Conservation (phyloP, 2,888 invertebrate species). For the Coelogynopora nodosa region DNA sequence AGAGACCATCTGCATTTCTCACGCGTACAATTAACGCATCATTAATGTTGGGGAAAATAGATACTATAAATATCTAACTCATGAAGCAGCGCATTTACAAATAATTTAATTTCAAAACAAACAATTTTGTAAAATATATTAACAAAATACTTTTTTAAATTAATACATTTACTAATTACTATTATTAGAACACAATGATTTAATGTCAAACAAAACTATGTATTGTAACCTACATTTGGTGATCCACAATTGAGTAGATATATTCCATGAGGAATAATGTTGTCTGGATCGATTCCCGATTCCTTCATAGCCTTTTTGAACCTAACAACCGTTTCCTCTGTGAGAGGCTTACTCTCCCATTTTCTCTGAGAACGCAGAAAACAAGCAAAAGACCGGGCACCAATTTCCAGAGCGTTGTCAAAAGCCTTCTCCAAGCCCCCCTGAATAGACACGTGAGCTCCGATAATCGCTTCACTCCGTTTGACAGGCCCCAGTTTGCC, state of each 20-base stretch:
- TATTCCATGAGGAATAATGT: slow-evolving; percentile 60
- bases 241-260: slow-evolving; percentile 64
- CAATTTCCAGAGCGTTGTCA: slow-evolving; percentile 56
- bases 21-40: no score
- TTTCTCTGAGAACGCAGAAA: slow-evolving; percentile 58
- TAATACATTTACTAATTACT: no score
- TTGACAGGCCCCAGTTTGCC: neutral
- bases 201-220: no score
- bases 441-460: slow-evolving; percentile 46
- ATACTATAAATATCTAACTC: no score
- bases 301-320: slow-evolving; percentile 56
- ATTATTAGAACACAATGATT: no score
- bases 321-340: slow-evolving; percentile 52
- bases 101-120: no score
- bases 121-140: no score
- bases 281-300: slow-evolving; percentile 54
- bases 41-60: no score
- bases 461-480: slow-evolving; percentile 21
- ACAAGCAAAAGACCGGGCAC: slow-evolving; percentile 59
- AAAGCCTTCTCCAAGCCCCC: slow-evolving; percentile 60
- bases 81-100: no score
- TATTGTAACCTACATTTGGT: slow-evolving; percentile 53
- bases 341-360: slow-evolving; percentile 58
- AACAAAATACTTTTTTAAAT: no score
- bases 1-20: no score